phyloP scores from a whole-genome alignment of 2,797 vertebrate species.

The Atherinosoma microstoma region DNA sequence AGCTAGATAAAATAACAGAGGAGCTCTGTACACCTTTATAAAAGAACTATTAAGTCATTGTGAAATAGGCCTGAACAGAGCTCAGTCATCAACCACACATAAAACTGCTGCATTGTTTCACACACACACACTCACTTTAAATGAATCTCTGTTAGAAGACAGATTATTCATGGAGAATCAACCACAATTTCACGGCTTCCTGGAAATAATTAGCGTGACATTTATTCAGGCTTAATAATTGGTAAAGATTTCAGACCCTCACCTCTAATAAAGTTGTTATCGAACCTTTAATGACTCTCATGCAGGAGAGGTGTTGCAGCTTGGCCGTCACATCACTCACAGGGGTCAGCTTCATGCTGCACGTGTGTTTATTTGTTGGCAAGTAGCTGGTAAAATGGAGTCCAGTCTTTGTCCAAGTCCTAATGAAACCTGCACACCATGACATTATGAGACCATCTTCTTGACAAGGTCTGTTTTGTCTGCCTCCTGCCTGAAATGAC shows the following conservation, averaged over 20 bases:
- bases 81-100: slow-evolving; percentile 29
- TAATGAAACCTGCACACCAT: too few relatives aligned
- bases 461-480: too few relatives aligned
- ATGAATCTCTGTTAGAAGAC: slow-evolving; percentile 59
- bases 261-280: slow-evolving; percentile 73
- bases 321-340: slow-evolving; percentile 27
- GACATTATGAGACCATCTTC: too few relatives aligned
- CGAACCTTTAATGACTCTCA: slow-evolving; percentile 67
- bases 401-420: background rate
- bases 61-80: slow-evolving; percentile 37
- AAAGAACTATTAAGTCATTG: slow-evolving; percentile 49
- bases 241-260: slow-evolving; percentile 63
- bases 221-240: slow-evolving; percentile 74
- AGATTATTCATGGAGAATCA: slow-evolving; percentile 74
- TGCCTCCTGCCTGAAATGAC: too few relatives aligned
- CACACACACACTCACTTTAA: slow-evolving; percentile 34
- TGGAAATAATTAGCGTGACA: slow-evolving; percentile 75
- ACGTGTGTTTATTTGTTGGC: slow-evolving; percentile 5
- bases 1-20: slow-evolving; percentile 48
- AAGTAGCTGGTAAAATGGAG: background rate
- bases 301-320: slow-evolving; percentile 44
- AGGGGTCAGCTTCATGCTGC: slow-evolving; percentile 30
- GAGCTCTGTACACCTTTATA: slow-evolving; percentile 52
- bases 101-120: slow-evolving; percentile 5
- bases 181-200: slow-evolving; percentile 72